phyloP scores from a whole-genome alignment of 2,797 vertebrate genomes.

The Danio choprae region DNA sequence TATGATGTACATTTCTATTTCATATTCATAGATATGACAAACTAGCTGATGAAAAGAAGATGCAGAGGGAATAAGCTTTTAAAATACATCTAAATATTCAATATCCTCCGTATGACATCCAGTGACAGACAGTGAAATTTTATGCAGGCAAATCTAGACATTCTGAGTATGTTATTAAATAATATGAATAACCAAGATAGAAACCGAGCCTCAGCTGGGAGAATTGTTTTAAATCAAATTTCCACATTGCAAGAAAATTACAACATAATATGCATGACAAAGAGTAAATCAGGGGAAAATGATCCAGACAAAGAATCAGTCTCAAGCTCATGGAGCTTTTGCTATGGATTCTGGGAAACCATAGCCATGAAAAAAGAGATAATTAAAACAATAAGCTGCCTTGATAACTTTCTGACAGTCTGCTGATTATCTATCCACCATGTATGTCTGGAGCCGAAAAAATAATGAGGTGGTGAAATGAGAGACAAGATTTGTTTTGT shows the following conservation, averaged over 20 bases:
- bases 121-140: conserved; percentile 7
- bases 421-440: conserved; percentile 13
- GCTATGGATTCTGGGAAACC: conserved; percentile 18
- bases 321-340: conserved; percentile 5
- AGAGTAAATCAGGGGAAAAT: conserved; percentile 42
- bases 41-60: not conserved
- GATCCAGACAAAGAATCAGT: conserved; percentile 23
- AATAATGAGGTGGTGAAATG: conserved; percentile 19
- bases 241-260: conserved; percentile 39
- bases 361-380: conserved; percentile 36
- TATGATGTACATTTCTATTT: not conserved
- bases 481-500: not conserved
- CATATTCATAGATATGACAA: not conserved
- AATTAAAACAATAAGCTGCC: conserved; percentile 30
- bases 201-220: conserved; percentile 43
- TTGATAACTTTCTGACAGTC: conserved; percentile 29
- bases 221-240: conserved; percentile 40
- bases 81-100: not conserved
- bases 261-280: conserved; percentile 43
- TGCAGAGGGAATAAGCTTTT: conserved; percentile 1
- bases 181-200: conserved; percentile 4
- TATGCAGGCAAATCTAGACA: conserved; percentile 11
- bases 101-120: conserved; percentile 12
- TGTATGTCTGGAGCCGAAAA: not conserved
- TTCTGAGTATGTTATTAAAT: conserved; percentile 10